phyloP scores from a whole-genome alignment of 2,113 vertebrate species.

The Laticauda laticaudata region DNA sequence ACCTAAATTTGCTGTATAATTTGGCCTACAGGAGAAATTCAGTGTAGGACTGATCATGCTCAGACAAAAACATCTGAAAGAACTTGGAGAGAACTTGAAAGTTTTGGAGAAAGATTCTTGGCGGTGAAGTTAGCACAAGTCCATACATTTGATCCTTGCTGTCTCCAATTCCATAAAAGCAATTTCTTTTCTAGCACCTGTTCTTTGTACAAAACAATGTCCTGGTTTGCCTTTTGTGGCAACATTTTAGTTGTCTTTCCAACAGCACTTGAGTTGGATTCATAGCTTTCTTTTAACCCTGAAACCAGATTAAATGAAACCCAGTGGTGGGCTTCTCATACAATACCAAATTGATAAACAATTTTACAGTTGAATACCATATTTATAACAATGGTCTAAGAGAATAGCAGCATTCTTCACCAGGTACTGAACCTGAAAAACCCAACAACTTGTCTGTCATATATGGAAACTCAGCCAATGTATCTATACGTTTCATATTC shows the following conservation, averaged over 20 bases:
- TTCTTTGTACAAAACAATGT: background rate
- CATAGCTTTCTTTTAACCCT: background rate
- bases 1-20: background rate
- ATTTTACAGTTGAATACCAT: background rate
- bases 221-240: background rate
- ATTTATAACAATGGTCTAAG: background rate
- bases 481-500: background rate
- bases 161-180: background rate
- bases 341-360: background rate
- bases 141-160: background rate
- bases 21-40: background rate
- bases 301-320: background rate
- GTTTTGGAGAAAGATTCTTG: background rate
- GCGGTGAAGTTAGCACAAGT: background rate
- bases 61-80: slow-evolving; percentile 14
- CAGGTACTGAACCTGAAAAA: background rate
- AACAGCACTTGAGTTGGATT: background rate
- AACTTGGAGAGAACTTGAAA: background rate
- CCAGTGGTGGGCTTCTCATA: background rate
- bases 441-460: background rate
- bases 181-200: background rate
- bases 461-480: background rate
- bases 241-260: background rate
- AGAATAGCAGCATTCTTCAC: background rate
- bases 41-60: background rate